Percentiles rank a stretch among this genome's conserved stretches.
Conservation (phyloP, 2,113 vertebrate genomes). For the Trematocara nigrifrons region DNA sequence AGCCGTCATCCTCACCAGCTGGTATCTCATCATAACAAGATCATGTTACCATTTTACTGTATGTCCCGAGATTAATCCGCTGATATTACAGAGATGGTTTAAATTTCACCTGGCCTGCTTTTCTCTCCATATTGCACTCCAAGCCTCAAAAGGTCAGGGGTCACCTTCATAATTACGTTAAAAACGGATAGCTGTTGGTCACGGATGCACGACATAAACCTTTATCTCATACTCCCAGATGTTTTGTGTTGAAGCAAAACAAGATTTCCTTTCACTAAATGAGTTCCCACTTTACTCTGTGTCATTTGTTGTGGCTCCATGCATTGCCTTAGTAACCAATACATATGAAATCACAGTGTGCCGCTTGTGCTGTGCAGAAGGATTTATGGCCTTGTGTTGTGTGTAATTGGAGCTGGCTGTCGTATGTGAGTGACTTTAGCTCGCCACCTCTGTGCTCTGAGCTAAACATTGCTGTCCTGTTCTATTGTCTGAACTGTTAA, state of each 20-base stretch:
- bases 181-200: conserved; percentile 2
- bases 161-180: conserved; percentile 19
- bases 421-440: conserved; percentile 46
- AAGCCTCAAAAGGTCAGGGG: conserved; percentile 28
- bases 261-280: conserved; percentile 25
- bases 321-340: conserved; percentile 56
- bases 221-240: conserved; percentile 16
- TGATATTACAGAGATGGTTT: conserved; percentile 44
- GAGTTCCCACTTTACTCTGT: conserved; percentile 21
- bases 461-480: conserved; percentile 43
- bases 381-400: conserved; percentile 58
- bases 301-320: conserved; percentile 56
- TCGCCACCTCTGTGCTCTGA: conserved; percentile 40
- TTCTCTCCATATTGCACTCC: neutral
- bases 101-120: conserved; percentile 36
- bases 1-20: conserved; percentile 21
- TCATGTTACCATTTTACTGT: conserved; percentile 53
- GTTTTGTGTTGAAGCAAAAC: neutral
- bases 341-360: conserved; percentile 61
- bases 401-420: conserved; percentile 62
- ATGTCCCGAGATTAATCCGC: conserved; percentile 49
- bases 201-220: neutral
- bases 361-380: conserved; percentile 45
- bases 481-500: conserved; percentile 48
- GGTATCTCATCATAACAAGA: conserved; percentile 40